Base-by-base conservation (phyloP, 2,888 invertebrate species). In the Petrophora chlorosata region DNA sequence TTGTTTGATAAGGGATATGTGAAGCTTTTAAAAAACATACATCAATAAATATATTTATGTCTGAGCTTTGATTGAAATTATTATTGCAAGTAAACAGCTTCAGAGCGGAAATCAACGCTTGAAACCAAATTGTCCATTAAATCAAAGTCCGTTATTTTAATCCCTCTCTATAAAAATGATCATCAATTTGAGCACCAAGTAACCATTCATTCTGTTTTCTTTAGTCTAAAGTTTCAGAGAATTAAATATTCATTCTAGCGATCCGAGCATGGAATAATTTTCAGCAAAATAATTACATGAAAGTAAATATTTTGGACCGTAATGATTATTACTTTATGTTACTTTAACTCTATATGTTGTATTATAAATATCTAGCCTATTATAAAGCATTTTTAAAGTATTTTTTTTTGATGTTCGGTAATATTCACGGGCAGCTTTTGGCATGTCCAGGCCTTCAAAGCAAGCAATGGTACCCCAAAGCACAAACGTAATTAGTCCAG, bases 401-500 rank as follows among this genome's bases (percentile, higher is more conserved):
- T 5, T 4, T 19, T 19, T 19, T 5, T 5, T 17, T 22, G 8
- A 3, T 28, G 26, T 28, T 25, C 9, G n/a, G 8, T 22, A 17
- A 4, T 5, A 17, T 4, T 4, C 17, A 17, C 17, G 5, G 2
- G 8, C 5, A 5, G 28, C 5, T 7, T 13, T 5, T 28, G 5
- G 13, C 12, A 5, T 28, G 17, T 26, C 26, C 16, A 9, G 28
- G 26, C 7, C n/a, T 17, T 7, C 3, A 15, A 8, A 38, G 16
- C 2, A 12, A 10, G 8, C 12, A 16, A 17, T 50, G 60, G 23
- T 25, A 41, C 25, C 47, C 17, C 29, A 41, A 32, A 14, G 9
- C n/a, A 4, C 54, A 52, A 54, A 53, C 30, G 46, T 57, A 66
- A 65, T 65, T 61, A 61, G 56, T 59, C 53, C 50, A 61, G 56